Percentiles rank a stretch among this genome's conserved stretches.
Conservation (phyloP, 2,113 vertebrate species). For the Lepidothrix coronata region DNA sequence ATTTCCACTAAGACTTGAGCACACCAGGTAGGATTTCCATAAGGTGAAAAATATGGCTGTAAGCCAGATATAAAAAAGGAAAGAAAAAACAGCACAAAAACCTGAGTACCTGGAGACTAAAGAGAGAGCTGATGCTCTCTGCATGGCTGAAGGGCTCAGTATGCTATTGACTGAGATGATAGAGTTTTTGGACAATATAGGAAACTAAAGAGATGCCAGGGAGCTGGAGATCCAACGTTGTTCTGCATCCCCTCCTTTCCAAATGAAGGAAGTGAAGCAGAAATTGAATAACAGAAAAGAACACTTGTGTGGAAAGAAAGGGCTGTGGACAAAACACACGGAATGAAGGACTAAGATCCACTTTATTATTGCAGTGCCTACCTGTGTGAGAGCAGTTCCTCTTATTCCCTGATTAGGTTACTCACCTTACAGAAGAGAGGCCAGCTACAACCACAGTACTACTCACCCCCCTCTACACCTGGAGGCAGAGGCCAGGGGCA, state of each 20-base stretch:
- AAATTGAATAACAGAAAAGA: not conserved
- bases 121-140: not conserved
- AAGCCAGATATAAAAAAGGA: constrained; percentile 16
- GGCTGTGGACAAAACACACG: not conserved
- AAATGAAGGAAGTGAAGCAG: not conserved
- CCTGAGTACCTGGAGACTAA: not conserved
- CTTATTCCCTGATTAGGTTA: not conserved
- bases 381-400: not conserved
- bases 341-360: not conserved
- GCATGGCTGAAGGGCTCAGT: not conserved
- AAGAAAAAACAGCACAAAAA: not conserved
- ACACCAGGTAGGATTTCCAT: not conserved
- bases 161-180: not conserved
- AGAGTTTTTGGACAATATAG: constrained; percentile 22
- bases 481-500: not conserved
- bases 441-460: not conserved
- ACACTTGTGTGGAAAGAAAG: not conserved
- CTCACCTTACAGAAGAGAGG: not conserved
- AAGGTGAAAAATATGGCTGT: constrained; percentile 11
- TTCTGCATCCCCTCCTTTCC: not conserved
- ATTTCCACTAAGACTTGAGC: not conserved
- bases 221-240: not conserved
- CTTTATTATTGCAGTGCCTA: not conserved
- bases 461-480: accelerated
- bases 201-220: constrained; percentile 49